These are phyloP conservation scores for Heterocephalus glaber DNA, from an alignment of 2,113 vertebrate species.

Conservation along the genomic window DNA sequence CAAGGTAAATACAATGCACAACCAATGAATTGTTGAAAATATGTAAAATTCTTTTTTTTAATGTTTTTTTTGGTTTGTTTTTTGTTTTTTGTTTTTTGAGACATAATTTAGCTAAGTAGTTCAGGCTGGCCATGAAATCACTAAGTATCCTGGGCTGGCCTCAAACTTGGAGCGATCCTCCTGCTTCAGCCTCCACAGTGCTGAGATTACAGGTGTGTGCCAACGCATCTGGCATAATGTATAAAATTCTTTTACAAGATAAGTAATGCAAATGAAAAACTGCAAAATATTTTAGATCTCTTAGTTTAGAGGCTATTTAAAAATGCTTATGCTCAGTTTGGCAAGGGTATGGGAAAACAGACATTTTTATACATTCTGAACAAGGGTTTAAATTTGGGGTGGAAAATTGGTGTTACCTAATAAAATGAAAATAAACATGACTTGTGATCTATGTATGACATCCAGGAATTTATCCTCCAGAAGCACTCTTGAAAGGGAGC, in stretches of 20 bases:
- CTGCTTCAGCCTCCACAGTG: not conserved
- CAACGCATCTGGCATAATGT: not conserved
- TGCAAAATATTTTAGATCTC: conserved; percentile 5
- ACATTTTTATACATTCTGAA: not conserved
- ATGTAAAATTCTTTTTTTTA: not conserved
- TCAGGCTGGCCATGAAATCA: not conserved
- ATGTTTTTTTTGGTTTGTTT: not conserved
- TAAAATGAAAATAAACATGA: conserved; percentile 5
- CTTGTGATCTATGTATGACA: conserved; percentile 19
- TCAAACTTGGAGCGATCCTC: not conserved
- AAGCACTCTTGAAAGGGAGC: conserved; percentile 15
- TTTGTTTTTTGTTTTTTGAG: not conserved
- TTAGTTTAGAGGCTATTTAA: not conserved
- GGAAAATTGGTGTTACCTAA: conserved; percentile 32
- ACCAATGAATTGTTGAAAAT: not conserved
- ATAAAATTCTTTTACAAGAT: conserved; percentile 31
- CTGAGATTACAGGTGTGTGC: not conserved
- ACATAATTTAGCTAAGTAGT: not conserved
- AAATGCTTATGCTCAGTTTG: not conserved
- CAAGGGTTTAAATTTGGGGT: not conserved
- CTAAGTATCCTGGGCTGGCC: not conserved
- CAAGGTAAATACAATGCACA: not conserved
- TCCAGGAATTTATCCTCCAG: not conserved
- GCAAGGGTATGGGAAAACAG: not conserved
- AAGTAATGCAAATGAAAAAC: conserved; percentile 23